A percentile compares a stretch with the other conserved stretches of the same genome.
Evolutionary conservation across 2,113 vertebrate species (phyloP).

Genomic region (Syngnathus typhle): DNA sequence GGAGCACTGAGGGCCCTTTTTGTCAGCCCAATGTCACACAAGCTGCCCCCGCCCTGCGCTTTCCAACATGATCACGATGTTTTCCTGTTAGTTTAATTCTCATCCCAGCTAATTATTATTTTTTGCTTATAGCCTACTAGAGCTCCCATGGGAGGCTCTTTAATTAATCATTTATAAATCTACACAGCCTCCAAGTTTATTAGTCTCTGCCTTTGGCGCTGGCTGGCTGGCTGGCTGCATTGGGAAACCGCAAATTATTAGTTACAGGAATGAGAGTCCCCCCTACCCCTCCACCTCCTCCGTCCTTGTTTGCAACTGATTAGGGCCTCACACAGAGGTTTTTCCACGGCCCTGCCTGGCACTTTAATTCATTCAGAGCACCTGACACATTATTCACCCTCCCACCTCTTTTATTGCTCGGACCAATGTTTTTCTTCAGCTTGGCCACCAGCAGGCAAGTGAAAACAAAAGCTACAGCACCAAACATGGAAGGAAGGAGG

Average conservation of each 20-base stretch:
- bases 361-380: conserved; percentile 69
- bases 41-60: conserved; percentile 43
- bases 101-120: conserved; percentile 80
- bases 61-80: conserved; percentile 63
- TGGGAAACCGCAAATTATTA: conserved; percentile 79
- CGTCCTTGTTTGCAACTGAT: conserved; percentile 71
- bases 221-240: conserved; percentile 73
- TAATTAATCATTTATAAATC: conserved; percentile 85
- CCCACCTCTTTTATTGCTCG: conserved; percentile 60
- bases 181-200: conserved; percentile 78
- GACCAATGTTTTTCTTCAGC: conserved; percentile 54
- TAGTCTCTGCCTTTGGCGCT: conserved; percentile 75
- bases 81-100: conserved; percentile 79
- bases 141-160: conserved; percentile 67
- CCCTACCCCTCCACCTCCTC: conserved; percentile 11
- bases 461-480: conserved; percentile 54
- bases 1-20: conserved; percentile 49
- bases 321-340: conserved; percentile 71
- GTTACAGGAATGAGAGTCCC: conserved; percentile 74
- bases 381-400: conserved; percentile 66
- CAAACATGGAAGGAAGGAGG: conserved; percentile 48
- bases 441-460: conserved; percentile 45
- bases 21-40: conserved; percentile 52
- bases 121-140: conserved; percentile 74
- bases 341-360: conserved; percentile 58